Base-by-base conservation (phyloP, 2,113 vertebrate genomes). In the Oreochromis tanganicae region DNA sequence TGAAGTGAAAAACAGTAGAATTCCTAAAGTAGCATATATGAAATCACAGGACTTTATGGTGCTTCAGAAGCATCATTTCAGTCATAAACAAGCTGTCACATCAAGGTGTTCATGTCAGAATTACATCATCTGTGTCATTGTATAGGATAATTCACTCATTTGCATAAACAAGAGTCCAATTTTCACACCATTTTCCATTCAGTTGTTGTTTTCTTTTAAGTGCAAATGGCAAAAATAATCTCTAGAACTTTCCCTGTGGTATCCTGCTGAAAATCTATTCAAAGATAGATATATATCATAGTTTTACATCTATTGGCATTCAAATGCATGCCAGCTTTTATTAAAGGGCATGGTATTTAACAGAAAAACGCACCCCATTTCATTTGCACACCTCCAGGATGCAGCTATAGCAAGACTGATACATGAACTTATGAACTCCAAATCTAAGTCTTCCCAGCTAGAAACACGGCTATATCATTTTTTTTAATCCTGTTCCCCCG, bases 1-100 rank as follows among this genome's bases (percentile, higher is more conserved):
- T 52, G 17, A 78, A 78, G 46, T 50, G 27, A 75, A 79, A 87
- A 89, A 90, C 43, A 68, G 27, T 14, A 29, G 84, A 46, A 78
- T 86, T 89, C 89, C 78, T 81, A 41, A 84, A 92, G 82, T 82
- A 89, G 88, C 68, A 88, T 81, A 27, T 21, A 86, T 17, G 2
- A 71, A 91, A 92, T 91, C 86, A 89, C 52, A 91, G 71, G 73
- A 84, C 80, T 54, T 59, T 83, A 27, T 80, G 29, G 48, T 12
- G 41, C 73, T 66, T 66, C 4, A 66, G 34, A 66, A 38, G 34
- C 19, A 21, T 38, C 19, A 38, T 66, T 68, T 68, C 61, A 81
- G 50, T 84, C 57, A 81, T 34, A 5, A 61, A 73, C 43, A 81
- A 79, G 46, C 10, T 81, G 46, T 82, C 29, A 80, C n/a, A 14